Evolutionary conservation across 1,140 invertebrate genomes (phyloP), one percentile per base, ranked within the genome.

Genomic region (Andricus grossulariae): DNA sequence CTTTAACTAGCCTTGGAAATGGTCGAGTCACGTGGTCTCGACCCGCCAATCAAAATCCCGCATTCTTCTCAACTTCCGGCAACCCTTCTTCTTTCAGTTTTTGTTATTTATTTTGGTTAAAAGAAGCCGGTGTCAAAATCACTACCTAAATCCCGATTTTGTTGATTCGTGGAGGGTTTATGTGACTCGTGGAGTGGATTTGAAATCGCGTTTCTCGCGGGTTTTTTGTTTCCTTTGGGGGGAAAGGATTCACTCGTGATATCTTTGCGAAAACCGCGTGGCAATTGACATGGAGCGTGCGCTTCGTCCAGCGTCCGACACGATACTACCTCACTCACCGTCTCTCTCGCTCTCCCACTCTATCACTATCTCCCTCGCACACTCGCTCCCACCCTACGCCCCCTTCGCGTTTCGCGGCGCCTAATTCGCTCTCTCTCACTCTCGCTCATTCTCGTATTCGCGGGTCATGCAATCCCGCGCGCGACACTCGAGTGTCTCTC

Each of bases 281-380:
- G 79, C 86, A 82, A 78, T 87, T 89, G 84, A 86, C 86, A 84
- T 87, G 83, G 87, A 90, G 84, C 88, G 88, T 90, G 89, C 88
- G 89, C 86, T 84, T 91, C 89, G 87, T 89, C 89, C 89, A 90
- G 89, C 89, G 90, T 90, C 89, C 88, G 86, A 89, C 88, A 89
- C 90, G 89, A 88, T 88, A 90, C 89, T 90, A 90, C 87, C 86
- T 85, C 81, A 87, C 85, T 86, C 84, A 78, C 83, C 88, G 83
- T 87, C 84, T 87, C 84, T 77, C 87, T 88, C 86, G 55, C 80
- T 76, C 82, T 74, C 50, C 76, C 77, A 72, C 79, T 87, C 81
- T 88, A 85, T 86, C 81, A 86, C 86, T 82, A 75, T 72, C 79
- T 88, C 82, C 86, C 87, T 86, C 81, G 86, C 86, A 82, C 81